Base-by-base conservation (phyloP, 2,113 vertebrate species). In the Varanus komodoensis region DNA sequence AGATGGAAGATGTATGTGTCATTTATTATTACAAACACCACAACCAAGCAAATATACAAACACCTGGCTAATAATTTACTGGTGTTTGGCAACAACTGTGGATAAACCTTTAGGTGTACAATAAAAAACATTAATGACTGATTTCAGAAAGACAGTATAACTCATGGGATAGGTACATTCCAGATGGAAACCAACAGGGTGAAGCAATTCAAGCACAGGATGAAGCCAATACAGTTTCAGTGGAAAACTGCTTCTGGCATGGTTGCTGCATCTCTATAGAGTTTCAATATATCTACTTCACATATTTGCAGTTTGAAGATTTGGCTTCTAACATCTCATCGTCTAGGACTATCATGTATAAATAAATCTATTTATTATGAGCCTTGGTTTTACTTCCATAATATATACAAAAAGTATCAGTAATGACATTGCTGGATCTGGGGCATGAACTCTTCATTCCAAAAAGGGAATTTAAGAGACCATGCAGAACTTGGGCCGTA, bases 401-500 rank as follows among this genome's bases (percentile, higher is more conserved):
- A 80, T 3, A 1, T 8, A 87, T 29, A 87, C 64, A 38, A 48
- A 69, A 21, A 1, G 15, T 1, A 0, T 38, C 34, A 29, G 89
- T 88, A 80, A 85, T 71, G 80, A 68, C 50, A 77, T 64, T 7
- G 29, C 19, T 69, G 67, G n/a, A 71, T 52, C 8, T 25, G 71
- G n/a, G 21, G 12, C 77, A 87, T 81, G 90, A 15, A 83, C 0
- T 27, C 29, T 71, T 89, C 1, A 87, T 7, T 88, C n/a, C 6
- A 85, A 50, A 57, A 0, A 80, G 71, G 68, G 84, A 91, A 92
- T 94, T 91, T 89, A 87, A 93, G 61, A 69, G n/a, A 3, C 71
- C 61, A 87, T 78, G 54, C 92, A 84, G 85, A 94, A 93, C 32
- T 85, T 89, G 77, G 4, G 50, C 2, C 82, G 14, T 25, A 81